phyloP scores from a whole-genome alignment of 2,888 invertebrate species.

The Synanthedon tipuliformis region DNA sequence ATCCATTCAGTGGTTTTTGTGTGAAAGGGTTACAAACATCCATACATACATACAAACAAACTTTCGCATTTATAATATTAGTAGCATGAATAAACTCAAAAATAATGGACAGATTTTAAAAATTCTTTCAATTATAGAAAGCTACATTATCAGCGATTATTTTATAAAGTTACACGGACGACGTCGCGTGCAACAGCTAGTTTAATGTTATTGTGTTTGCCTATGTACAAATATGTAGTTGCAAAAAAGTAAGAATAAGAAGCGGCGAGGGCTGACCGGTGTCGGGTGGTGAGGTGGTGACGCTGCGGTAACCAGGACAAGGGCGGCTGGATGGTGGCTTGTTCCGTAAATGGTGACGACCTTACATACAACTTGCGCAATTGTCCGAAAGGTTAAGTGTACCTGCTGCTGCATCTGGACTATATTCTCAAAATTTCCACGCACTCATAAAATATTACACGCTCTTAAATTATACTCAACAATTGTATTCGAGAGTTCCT shows the following conservation, averaged over 20 bases:
- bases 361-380: neutral
- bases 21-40: too few species aligned
- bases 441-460: too few species aligned
- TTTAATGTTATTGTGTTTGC: neutral
- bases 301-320: conserved; percentile 11
- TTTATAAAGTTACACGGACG: neutral
- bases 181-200: neutral
- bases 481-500: too few species aligned
- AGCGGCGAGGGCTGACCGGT: neutral
- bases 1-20: too few species aligned
- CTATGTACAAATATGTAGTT: neutral
- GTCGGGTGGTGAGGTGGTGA: conserved; percentile 2
- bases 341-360: conserved; percentile 5
- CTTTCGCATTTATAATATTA: too few species aligned
- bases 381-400: neutral
- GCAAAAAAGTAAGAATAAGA: neutral
- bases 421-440: too few species aligned
- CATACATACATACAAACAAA: too few species aligned
- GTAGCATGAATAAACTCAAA: too few species aligned
- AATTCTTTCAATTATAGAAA: too few species aligned
- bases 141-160: neutral
- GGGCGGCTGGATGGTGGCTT: conserved; percentile 15
- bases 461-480: too few species aligned
- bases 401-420: too few species aligned
- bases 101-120: too few species aligned